These are phyloP conservation scores for Nannospalax galili DNA, from an alignment of 2,113 vertebrate genomes.

Conservation along the genomic window DNA sequence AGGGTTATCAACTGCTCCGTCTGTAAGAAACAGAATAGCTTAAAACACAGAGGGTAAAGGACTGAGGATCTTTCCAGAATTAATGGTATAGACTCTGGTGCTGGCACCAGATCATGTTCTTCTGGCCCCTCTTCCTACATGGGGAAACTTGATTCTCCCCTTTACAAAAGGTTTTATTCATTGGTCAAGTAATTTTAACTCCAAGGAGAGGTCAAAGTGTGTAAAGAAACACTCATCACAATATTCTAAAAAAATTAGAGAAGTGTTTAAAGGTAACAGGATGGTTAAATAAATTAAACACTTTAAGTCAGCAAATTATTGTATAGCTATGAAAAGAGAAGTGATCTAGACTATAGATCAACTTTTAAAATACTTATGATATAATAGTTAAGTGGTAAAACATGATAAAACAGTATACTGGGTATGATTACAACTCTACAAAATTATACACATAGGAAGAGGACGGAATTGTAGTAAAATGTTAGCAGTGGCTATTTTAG, in stretches of 20 bases:
- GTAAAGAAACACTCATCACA: not conserved
- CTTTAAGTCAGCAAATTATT: slow-evolving; percentile 19
- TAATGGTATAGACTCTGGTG: not conserved
- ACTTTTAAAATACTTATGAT: slow-evolving; percentile 36
- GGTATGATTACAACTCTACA: slow-evolving; percentile 53
- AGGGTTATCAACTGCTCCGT: slow-evolving; percentile 88
- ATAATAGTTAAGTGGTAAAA: slow-evolving; percentile 45
- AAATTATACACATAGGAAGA: slow-evolving; percentile 52
- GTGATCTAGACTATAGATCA: not conserved
- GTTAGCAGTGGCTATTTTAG: slow-evolving; percentile 57
- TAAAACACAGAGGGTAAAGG: fast-evolving
- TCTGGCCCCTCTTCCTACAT: no score
- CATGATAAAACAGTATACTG: slow-evolving; percentile 41
- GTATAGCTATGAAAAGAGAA: slow-evolving; percentile 7
- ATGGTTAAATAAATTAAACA: slow-evolving; percentile 18
- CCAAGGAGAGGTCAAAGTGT: not conserved
- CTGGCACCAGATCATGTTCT: not conserved
- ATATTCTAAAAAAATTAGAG: not conserved
- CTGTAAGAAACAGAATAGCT: slow-evolving; percentile 72
- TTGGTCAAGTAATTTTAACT: slow-evolving; percentile 29
- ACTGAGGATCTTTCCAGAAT: not conserved
- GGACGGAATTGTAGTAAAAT: slow-evolving; percentile 2
- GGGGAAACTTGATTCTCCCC: not conserved
- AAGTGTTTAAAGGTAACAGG: slow-evolving; percentile 15
- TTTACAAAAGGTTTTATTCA: not conserved